These are phyloP conservation scores for Stenchaetothrips biformis DNA, from an alignment of 2,888 invertebrate genomes.

Conservation along the genomic window DNA sequence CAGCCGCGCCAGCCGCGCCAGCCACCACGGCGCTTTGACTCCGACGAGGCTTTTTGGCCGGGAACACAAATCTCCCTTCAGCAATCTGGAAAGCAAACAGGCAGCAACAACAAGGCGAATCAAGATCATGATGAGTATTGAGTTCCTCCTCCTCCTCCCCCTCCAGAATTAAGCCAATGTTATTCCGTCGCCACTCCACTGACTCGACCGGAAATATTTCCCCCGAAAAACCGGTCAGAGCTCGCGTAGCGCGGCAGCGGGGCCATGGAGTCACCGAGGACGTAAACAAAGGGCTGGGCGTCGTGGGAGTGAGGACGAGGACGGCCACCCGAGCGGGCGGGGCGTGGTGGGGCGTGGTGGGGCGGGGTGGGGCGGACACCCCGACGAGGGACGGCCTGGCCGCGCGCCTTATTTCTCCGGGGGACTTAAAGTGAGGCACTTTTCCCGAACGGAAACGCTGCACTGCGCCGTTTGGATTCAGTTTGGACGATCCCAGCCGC, in stretches of 20 bases:
- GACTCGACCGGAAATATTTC: too few species aligned
- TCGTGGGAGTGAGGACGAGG: neutral
- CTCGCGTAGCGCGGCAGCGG: neutral
- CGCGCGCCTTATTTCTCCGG: slow-evolving; percentile 11
- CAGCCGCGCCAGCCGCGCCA: too few species aligned
- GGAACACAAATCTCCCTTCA: too few species aligned
- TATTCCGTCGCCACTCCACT: too few species aligned
- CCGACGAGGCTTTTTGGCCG: too few species aligned
- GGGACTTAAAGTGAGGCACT: slow-evolving; percentile 23
- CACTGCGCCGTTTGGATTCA: slow-evolving; percentile 1
- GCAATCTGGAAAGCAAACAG: too few species aligned
- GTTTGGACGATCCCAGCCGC: neutral
- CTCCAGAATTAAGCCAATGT: too few species aligned
- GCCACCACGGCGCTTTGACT: too few species aligned
- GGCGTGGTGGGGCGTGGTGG: neutral
- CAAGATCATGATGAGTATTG: too few species aligned
- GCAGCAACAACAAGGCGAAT: too few species aligned
- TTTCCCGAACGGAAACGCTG: slow-evolving; percentile 5
- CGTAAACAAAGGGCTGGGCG: neutral
- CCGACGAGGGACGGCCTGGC: neutral
- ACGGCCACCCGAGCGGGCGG: neutral
- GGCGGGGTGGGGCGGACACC: neutral
- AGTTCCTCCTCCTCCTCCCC: too few species aligned
- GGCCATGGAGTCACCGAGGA: neutral
- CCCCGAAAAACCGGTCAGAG: too few species aligned